These are phyloP conservation scores for Julus scandinavius DNA, from an alignment of 2,888 invertebrate genomes.

Conservation along the genomic window DNA sequence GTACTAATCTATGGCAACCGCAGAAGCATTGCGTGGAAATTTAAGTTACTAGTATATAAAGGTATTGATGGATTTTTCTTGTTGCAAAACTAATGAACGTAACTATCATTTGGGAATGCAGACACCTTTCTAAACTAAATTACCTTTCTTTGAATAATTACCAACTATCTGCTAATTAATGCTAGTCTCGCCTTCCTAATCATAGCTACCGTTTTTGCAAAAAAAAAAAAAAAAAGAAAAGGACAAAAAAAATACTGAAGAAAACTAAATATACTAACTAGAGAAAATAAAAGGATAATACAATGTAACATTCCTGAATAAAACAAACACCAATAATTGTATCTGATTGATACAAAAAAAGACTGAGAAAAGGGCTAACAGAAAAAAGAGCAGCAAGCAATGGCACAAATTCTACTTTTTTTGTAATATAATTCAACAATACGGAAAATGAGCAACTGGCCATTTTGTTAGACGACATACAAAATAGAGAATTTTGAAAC, in stretches of 20 bases:
- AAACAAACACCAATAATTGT: slow-evolving; percentile 6
- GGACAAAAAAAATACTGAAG: neutral
- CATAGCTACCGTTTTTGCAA: neutral
- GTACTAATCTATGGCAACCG: neutral
- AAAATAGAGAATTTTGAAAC: slow-evolving; percentile 24
- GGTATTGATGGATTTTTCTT: slow-evolving; percentile 14
- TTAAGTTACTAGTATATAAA: neutral
- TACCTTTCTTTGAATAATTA: neutral
- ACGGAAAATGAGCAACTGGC: neutral
- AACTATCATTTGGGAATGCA: slow-evolving; percentile 40
- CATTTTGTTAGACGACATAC: neutral
- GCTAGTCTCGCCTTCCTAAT: neutral
- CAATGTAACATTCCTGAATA: slow-evolving; percentile 29
- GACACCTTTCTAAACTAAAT: slow-evolving; percentile 5
- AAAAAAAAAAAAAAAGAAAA: neutral
- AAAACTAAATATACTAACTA: slow-evolving; percentile 7
- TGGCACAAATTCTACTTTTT: slow-evolving; percentile 23
- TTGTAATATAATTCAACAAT: neutral
- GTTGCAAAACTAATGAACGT: slow-evolving; percentile 18
- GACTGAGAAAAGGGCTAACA: slow-evolving; percentile 39
- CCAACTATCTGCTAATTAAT: slow-evolving; percentile 10
- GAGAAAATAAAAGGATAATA: neutral
- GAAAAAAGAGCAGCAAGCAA: slow-evolving; percentile 20
- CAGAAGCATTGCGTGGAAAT: neutral
- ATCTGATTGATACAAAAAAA: neutral